Evolutionary conservation across 2,888 invertebrate species (phyloP).

Genomic region (Cryptophagus acutangulus): DNA sequence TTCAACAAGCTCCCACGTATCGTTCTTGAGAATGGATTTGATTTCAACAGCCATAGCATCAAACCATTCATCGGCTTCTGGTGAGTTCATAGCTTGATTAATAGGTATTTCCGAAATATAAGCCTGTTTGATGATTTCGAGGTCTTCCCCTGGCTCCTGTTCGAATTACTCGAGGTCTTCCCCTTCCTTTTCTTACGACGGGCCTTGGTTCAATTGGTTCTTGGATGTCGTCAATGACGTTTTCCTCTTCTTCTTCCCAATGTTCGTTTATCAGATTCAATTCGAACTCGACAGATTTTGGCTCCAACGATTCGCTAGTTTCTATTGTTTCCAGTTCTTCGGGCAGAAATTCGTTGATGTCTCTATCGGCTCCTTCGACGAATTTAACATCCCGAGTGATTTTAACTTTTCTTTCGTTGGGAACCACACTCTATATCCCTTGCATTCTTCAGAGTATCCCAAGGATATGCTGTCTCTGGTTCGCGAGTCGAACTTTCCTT

Average conservation of each 20-base stretch:
- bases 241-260: too few relatives aligned
- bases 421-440: too few relatives aligned
- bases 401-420: slow-evolving; percentile 17
- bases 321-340: too few relatives aligned
- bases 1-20: slow-evolving; percentile 19
- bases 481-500: slow-evolving; percentile 28
- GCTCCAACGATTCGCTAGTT: too few relatives aligned
- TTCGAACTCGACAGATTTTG: background rate
- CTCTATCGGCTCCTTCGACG: slow-evolving; percentile 4
- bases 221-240: too few relatives aligned
- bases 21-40: slow-evolving; percentile 19
- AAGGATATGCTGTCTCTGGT: slow-evolving; percentile 27
- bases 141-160: slow-evolving; percentile 17
- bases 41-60: slow-evolving; percentile 20
- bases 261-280: background rate
- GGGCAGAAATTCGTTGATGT: background rate
- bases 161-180: slow-evolving; percentile 12
- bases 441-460: slow-evolving; percentile 28
- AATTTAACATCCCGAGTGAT: slow-evolving; percentile 25
- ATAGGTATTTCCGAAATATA: slow-evolving; percentile 16
- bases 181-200: slow-evolving; percentile 4
- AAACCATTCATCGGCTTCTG: slow-evolving; percentile 18
- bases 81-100: slow-evolving; percentile 11
- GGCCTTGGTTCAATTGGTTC: slow-evolving; percentile 1
- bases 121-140: slow-evolving; percentile 2